These are phyloP conservation scores for Caretta caretta DNA, from an alignment of 2,113 vertebrate species.

Conservation along the genomic window DNA sequence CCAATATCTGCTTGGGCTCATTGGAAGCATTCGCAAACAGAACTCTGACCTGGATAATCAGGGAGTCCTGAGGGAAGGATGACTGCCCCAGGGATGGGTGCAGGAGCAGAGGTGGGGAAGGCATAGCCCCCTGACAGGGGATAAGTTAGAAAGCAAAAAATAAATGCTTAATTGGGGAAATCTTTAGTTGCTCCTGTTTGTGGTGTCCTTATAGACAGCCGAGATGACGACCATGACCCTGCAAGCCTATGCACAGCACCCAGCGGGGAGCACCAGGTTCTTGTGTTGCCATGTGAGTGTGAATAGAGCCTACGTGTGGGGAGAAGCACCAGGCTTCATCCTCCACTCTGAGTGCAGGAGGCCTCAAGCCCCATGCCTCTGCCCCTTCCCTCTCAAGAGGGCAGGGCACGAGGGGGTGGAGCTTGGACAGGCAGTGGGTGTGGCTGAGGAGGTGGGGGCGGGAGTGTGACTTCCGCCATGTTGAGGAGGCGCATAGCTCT, in stretches of 20 bases:
- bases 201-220: neutral
- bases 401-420: too few relatives aligned
- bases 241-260: neutral
- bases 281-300: neutral
- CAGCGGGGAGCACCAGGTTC: neutral
- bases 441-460: neutral
- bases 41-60: neutral
- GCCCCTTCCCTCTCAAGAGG: neutral
- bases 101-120: too few relatives aligned
- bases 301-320: neutral
- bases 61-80: too few relatives aligned
- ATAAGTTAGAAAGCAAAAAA: neutral
- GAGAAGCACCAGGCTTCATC: neutral
- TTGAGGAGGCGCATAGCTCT: neutral
- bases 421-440: neutral
- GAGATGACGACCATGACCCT: neutral
- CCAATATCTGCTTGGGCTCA: neutral
- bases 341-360: neutral
- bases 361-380: neutral
- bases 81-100: neutral
- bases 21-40: neutral
- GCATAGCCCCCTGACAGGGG: too few relatives aligned
- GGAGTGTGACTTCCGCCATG: neutral
- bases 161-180: neutral
- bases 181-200: fast-evolving